These are phyloP conservation scores for Mobula hypostoma DNA, from an alignment of 2,113 vertebrate species.

Conservation along the genomic window DNA sequence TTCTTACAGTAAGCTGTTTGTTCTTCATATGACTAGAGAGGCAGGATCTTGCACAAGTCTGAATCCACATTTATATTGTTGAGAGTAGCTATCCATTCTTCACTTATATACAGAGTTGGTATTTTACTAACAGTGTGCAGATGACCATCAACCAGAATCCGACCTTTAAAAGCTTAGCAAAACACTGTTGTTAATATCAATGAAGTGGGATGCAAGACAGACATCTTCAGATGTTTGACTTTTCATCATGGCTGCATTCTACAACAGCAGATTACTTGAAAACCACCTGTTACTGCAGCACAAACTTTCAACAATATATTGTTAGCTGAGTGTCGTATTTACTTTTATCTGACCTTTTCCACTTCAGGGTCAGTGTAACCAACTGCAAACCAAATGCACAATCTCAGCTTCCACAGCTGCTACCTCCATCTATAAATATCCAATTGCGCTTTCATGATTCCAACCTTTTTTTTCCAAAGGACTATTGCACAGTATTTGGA, in stretches of 20 bases:
- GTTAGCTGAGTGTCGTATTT: conserved; percentile 6
- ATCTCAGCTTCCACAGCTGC: conserved; percentile 27
- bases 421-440: conserved; percentile 31
- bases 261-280: conserved; percentile 13
- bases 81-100: neutral
- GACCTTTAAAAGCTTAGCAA: conserved; percentile 7
- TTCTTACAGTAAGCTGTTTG: neutral
- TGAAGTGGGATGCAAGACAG: neutral
- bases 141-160: neutral
- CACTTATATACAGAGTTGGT: too few species aligned
- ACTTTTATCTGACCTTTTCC: conserved; percentile 31
- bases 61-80: neutral
- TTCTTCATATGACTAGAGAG: neutral
- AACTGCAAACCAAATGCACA: conserved; percentile 23
- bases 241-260: neutral
- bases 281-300: neutral
- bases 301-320: conserved; percentile 17
- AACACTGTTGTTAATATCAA: neutral
- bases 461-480: conserved; percentile 30
- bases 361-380: conserved; percentile 17
- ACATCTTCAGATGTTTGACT: neutral
- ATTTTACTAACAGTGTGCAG: neutral
- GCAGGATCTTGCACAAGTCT: neutral
- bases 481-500: conserved; percentile 18
- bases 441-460: neutral